These are phyloP conservation scores for Camponotus pennsylvanicus DNA, from an alignment of 1,140 invertebrate species.

Conservation along the genomic window DNA sequence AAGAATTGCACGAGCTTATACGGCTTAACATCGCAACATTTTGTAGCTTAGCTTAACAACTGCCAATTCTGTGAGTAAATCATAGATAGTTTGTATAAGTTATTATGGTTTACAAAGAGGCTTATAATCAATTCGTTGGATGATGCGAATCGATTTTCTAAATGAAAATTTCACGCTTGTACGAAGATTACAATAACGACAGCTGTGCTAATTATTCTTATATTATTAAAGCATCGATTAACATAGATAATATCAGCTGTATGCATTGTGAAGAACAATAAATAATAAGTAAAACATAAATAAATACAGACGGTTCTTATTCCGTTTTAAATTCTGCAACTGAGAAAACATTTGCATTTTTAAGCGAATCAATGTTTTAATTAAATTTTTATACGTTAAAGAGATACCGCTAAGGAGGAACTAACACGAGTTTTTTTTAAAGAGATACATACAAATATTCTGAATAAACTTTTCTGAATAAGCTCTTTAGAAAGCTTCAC, in stretches of 20 bases:
- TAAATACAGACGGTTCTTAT: neutral
- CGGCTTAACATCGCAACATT: conserved; percentile 42
- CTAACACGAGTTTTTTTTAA: neutral
- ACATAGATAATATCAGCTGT: neutral
- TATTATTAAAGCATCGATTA: conserved; percentile 3
- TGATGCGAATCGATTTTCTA: neutral
- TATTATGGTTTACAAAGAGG: neutral
- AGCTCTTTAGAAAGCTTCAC: conserved; percentile 1
- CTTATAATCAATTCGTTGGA: neutral
- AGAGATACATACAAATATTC: neutral
- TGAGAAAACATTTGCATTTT: conserved; percentile 29
- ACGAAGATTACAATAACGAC: neutral
- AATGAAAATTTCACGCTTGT: conserved; percentile 18
- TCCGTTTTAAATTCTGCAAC: neutral
- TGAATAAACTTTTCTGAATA: neutral
- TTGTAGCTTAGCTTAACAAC: neutral
- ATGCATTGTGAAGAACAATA: neutral
- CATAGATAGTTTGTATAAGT: neutral
- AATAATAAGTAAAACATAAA: conserved; percentile 12
- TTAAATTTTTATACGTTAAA: neutral
- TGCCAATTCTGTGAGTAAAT: conserved; percentile 26
- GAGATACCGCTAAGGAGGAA: neutral
- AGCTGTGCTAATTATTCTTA: neutral
- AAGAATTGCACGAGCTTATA: neutral
- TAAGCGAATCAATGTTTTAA: neutral